phyloP scores from a whole-genome alignment of 2,888 invertebrate genomes.

The Parasteatoda lunata region DNA sequence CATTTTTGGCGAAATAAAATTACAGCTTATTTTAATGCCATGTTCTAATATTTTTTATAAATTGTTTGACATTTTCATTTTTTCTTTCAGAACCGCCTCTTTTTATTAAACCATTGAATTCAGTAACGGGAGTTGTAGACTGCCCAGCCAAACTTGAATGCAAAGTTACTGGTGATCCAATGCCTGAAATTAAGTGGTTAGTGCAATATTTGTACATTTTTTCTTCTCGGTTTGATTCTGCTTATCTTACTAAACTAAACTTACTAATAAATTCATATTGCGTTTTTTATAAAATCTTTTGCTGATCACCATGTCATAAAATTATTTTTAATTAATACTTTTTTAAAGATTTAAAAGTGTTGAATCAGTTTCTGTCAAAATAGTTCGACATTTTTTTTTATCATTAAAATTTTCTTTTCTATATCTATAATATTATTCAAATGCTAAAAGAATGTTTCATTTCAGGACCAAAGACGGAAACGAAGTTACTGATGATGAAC shows the following conservation, averaged over 20 bases:
- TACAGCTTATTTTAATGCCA: background rate
- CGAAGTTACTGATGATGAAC: slow-evolving; percentile 74
- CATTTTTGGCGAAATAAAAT: too few relatives aligned
- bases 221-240: too few relatives aligned
- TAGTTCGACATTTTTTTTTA: background rate
- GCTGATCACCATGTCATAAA: too few relatives aligned
- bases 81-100: slow-evolving; percentile 45
- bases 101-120: slow-evolving; percentile 67
- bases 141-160: slow-evolving; percentile 78
- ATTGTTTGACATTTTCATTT: background rate
- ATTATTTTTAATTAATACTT: background rate
- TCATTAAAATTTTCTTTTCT: too few relatives aligned
- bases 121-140: slow-evolving; percentile 82
- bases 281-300: too few relatives aligned
- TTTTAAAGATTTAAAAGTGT: background rate
- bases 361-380: background rate
- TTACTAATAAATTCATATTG: too few relatives aligned
- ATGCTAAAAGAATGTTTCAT: background rate
- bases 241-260: too few relatives aligned
- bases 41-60: background rate
- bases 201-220: background rate
- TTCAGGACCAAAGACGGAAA: slow-evolving; percentile 83
- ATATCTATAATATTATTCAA: background rate
- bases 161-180: slow-evolving; percentile 68
- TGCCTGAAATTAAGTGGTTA: slow-evolving; percentile 70